phyloP scores from a whole-genome alignment of 2,888 invertebrate genomes.

The Ormyrus nitidulus region DNA sequence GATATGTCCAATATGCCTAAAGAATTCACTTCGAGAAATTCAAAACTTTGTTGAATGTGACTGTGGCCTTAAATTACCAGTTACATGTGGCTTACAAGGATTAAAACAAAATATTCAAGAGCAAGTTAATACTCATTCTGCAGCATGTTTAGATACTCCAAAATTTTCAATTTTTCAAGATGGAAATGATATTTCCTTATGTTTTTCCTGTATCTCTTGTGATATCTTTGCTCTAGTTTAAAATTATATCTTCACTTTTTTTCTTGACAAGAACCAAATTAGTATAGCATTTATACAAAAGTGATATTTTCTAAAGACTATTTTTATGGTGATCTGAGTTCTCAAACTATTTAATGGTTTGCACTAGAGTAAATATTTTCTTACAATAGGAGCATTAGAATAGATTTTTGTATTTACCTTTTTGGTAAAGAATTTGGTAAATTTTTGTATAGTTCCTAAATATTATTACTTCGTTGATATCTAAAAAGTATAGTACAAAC shows the following conservation, averaged over 20 bases:
- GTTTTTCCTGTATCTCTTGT: conserved; percentile 50
- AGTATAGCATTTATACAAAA: neutral
- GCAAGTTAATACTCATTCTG: conserved; percentile 64
- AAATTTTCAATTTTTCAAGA: conserved; percentile 53
- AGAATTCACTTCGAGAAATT: conserved; percentile 60
- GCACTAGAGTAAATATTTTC: no score
- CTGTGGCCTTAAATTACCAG: conserved; percentile 67
- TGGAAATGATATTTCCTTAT: conserved; percentile 45
- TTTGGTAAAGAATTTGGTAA: neutral
- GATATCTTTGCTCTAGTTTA: conserved; percentile 52
- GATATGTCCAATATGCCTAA: conserved; percentile 74
- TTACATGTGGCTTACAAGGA: conserved; percentile 59
- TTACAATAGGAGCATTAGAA: no score
- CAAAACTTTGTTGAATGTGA: conserved; percentile 63
- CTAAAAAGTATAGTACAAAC: no score
- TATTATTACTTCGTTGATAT: no score
- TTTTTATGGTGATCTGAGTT: no score
- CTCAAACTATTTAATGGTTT: no score
- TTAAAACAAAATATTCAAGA: conserved; percentile 64
- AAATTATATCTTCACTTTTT: neutral
- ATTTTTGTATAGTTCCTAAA: neutral
- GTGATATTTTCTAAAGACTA: conserved; percentile 2
- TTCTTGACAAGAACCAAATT: conserved; percentile 1
- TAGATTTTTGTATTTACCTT: neutral
- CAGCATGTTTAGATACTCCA: conserved; percentile 62